phyloP scores from a whole-genome alignment of 2,113 vertebrate genomes.

The Alethe diademata region DNA sequence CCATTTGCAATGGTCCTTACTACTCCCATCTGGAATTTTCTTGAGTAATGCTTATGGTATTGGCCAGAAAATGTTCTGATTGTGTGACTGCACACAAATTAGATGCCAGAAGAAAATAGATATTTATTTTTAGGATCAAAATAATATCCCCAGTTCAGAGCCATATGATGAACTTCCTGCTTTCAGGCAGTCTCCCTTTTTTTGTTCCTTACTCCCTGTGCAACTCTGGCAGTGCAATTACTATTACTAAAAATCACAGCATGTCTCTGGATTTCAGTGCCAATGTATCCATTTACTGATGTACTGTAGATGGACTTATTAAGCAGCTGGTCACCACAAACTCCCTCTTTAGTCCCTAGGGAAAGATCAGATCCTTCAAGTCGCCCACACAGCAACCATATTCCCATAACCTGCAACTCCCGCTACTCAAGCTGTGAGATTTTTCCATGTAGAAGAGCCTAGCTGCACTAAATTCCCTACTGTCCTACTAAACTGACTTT shows the following conservation, averaged over 20 bases:
- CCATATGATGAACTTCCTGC: neutral
- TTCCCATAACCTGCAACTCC: neutral
- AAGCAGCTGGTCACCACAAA: neutral
- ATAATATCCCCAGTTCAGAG: neutral
- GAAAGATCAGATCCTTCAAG: neutral
- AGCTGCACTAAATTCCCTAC: neutral
- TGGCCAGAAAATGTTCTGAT: neutral
- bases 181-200: neutral
- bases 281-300: neutral
- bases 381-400: neutral
- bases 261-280: neutral
- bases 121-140: neutral
- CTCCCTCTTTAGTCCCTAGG: neutral
- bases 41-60: neutral
- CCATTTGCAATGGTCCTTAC: neutral
- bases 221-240: neutral
- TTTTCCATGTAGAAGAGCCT: neutral
- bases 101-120: neutral
- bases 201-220: neutral
- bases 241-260: neutral
- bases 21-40: neutral
- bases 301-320: neutral
- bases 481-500: neutral
- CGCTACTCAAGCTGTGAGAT: neutral
- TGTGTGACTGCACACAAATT: neutral